Evolutionary conservation across 2,113 vertebrate genomes (phyloP).

Genomic region (Bubalus kerabau): DNA sequence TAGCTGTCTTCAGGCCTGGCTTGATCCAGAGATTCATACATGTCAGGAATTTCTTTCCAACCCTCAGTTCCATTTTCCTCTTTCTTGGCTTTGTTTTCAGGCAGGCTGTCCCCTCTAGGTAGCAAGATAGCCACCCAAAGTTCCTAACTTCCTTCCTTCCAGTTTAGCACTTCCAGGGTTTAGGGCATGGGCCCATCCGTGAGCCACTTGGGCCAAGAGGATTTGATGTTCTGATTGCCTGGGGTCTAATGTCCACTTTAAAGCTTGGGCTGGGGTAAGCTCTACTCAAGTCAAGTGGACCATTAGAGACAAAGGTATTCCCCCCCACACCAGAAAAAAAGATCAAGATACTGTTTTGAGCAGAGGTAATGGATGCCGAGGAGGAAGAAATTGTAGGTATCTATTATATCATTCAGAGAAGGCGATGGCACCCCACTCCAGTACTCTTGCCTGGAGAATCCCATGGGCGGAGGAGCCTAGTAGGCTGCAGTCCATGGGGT

Average conservation of each 20-base stretch:
- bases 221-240: neutral
- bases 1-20: neutral
- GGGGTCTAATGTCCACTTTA: neutral
- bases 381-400: neutral
- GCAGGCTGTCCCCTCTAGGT: neutral
- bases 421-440: no score
- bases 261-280: neutral
- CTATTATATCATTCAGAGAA: no score
- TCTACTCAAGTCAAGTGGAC: neutral
- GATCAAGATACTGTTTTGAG: neutral
- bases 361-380: neutral
- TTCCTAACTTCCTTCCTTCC: neutral
- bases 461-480: accelerated
- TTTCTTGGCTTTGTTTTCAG: neutral
- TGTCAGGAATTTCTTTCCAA: neutral
- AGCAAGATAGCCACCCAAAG: neutral
- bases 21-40: neutral
- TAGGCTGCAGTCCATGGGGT: no score
- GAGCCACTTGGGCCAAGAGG: neutral
- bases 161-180: neutral
- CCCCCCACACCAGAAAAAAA: neutral
- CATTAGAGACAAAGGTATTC: neutral
- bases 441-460: no score
- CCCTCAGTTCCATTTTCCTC: neutral
- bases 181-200: accelerated